Conservation (phyloP, 2,888 invertebrate species). For the Gandaritis pyraliata region DNA sequence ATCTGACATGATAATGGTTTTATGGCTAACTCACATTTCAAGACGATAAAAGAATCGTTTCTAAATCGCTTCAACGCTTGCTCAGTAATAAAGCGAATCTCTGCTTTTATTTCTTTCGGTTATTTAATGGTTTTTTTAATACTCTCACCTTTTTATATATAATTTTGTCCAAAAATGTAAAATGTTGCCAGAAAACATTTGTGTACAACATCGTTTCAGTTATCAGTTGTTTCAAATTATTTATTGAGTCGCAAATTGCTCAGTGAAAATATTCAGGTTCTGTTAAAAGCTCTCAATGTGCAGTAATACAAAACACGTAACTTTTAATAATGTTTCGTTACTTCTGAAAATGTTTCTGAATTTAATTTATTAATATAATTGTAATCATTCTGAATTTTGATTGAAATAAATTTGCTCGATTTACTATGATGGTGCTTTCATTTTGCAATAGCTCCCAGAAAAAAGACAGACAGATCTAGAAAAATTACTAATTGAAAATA, state of each 20-base stretch:
- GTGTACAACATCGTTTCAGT: neutral
- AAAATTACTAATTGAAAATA: too few species aligned
- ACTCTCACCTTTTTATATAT: too few species aligned
- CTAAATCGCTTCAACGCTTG: conserved; percentile 30
- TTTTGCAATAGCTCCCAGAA: too few species aligned
- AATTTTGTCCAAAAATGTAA: too few species aligned
- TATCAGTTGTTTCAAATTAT: neutral
- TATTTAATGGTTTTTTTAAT: conserved; percentile 9
- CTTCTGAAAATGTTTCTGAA: too few species aligned
- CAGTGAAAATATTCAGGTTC: conserved; percentile 3
- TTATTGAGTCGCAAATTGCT: neutral
- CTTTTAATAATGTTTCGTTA: conserved; percentile 1
- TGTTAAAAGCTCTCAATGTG: conserved; percentile 1
- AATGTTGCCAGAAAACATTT: too few species aligned
- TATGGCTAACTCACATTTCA: conserved; percentile 28
- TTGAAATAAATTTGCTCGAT: too few species aligned
- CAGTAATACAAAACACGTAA: neutral
- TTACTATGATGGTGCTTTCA: too few species aligned
- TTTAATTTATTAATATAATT: too few species aligned
- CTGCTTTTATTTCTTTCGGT: conserved; percentile 32
- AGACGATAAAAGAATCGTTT: conserved; percentile 33
- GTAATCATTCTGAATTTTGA: too few species aligned
- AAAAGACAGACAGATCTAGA: too few species aligned
- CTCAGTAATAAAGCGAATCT: conserved; percentile 33
- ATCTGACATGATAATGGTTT: conserved; percentile 30